Base-by-base conservation (phyloP, 2,888 invertebrate species). In the Sussaba pulchella region DNA sequence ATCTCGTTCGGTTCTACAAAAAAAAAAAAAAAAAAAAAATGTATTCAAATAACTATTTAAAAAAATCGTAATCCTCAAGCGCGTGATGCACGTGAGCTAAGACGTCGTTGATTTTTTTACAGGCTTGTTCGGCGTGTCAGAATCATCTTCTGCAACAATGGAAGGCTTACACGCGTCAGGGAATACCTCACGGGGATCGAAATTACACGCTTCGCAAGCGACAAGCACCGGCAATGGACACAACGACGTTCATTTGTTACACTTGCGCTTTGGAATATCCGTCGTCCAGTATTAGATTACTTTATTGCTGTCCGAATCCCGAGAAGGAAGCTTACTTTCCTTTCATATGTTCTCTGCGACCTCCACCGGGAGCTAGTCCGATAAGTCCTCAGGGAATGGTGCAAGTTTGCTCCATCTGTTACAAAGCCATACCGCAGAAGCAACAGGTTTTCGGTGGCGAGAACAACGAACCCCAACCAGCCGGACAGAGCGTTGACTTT, bases 251-350 rank as follows among this genome's bases (percentile, higher is more conserved):
- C 92, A 95, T 98, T 59, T 98, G 98, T 93, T 98, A 97, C 93
- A 97, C 97, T 74, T 98, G 98, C 93, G 97, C 97, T 52, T 94
- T 95, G 86, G 95, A 96, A 90, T 96, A 96, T 89, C 96, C 96
- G 78, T 96, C 96, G 78, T 96, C 96, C 85, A 96, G 96, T 91
- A 94, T 97, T 89, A 94, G 97, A 82, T 94, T 97, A 87, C 94
- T 98, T 76, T 97, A 97, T 92, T 97, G 97, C 93, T 96, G 96
- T 90, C 95, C 96, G 69, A 97, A 97, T 92, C 95, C 96, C 0
- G 97, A 97, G 90, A 94, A 96, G 77, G 98, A 98, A 92, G 97
- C 98, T 69, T 98, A 96, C 92, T 98, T 97, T 93, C 97, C 98
- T 12, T 97, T 97, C 92, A 96, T 98, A 79, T 96, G 96, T 89